Evolutionary conservation across 2,888 invertebrate species (phyloP).

Genomic region (Penaeus monodon): DNA sequence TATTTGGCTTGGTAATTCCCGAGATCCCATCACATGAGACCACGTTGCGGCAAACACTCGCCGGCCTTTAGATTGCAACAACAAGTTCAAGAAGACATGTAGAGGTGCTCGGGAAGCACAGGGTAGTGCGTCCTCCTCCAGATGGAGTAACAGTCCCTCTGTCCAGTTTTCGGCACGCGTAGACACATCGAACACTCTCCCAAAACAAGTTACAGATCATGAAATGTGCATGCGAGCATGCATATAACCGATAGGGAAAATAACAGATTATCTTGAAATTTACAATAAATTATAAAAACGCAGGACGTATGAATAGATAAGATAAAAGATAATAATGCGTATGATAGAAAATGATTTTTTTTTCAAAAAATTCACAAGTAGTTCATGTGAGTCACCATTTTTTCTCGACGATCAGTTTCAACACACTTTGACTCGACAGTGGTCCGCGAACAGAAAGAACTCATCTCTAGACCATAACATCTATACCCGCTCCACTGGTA

Average conservation of each 20-base stretch:
- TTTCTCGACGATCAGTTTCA: too few species aligned
- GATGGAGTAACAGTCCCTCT: conserved; percentile 72
- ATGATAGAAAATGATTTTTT: not conserved
- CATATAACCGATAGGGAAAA: too few species aligned
- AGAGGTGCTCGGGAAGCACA: conserved; percentile 73
- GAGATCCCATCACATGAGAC: conserved; percentile 3
- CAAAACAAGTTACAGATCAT: too few species aligned
- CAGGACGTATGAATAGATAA: not conserved
- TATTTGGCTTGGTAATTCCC: not conserved
- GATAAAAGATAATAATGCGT: not conserved
- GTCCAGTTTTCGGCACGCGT: conserved; percentile 75
- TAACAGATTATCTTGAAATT: too few species aligned
- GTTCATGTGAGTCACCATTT: too few species aligned
- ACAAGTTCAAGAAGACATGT: conserved; percentile 69
- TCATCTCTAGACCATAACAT: too few species aligned
- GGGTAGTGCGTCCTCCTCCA: conserved; percentile 75
- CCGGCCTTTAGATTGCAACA: conserved; percentile 66
- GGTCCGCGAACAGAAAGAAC: too few species aligned
- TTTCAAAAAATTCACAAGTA: not conserved
- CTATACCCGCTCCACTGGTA: too few species aligned
- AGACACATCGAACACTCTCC: conserved; percentile 89
- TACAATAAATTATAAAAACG: too few species aligned
- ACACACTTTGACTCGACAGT: too few species aligned
- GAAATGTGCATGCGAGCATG: too few species aligned
- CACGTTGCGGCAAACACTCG: not conserved